Percentiles rank a stretch among this genome's conserved stretches.
Evolutionary conservation across 2,888 invertebrate genomes (phyloP).

Genomic region (Drosophila aldrichi): DNA sequence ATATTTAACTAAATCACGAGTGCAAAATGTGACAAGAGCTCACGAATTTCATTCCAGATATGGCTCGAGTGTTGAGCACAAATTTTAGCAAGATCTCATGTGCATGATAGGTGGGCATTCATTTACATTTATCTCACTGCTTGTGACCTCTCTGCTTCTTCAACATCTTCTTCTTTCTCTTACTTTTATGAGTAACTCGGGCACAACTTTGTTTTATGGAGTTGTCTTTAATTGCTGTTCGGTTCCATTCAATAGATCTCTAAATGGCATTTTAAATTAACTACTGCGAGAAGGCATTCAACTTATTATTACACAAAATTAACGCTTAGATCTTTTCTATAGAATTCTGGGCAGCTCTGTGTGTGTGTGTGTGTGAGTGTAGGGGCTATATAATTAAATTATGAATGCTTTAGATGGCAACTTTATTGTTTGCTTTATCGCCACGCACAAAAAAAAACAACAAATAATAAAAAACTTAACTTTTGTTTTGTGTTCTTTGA

Average conservation of each 20-base stretch:
- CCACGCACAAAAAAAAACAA: constrained; percentile 37
- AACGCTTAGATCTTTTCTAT: constrained; percentile 61
- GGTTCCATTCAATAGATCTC: constrained; percentile 27
- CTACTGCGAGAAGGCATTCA: constrained; percentile 51
- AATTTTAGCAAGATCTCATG: constrained; percentile 20
- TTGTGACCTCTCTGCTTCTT: neutral
- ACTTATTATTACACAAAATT: constrained; percentile 68
- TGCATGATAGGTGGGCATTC: constrained; percentile 10
- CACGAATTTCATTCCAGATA: constrained; percentile 29
- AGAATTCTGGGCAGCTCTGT: constrained; percentile 49
- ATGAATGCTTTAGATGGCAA: constrained; percentile 75
- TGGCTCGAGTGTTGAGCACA: constrained; percentile 13
- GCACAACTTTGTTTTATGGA: constrained; percentile 13
- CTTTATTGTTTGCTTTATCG: constrained; percentile 70
- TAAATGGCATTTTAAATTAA: constrained; percentile 55
- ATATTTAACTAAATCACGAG: constrained; percentile 24
- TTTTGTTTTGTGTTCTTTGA: constrained; percentile 66
- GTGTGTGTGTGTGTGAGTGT: constrained; percentile 29
- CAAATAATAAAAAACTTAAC: constrained; percentile 25
- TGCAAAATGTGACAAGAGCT: constrained; percentile 26
- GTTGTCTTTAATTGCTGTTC: constrained; percentile 33
- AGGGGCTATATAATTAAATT: constrained; percentile 72
- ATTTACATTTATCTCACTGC: constrained; percentile 15
- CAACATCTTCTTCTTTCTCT: neutral
- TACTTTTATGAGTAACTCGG: neutral